Conservation (phyloP, 2,888 invertebrate species). For the Dioctria rufipes region DNA sequence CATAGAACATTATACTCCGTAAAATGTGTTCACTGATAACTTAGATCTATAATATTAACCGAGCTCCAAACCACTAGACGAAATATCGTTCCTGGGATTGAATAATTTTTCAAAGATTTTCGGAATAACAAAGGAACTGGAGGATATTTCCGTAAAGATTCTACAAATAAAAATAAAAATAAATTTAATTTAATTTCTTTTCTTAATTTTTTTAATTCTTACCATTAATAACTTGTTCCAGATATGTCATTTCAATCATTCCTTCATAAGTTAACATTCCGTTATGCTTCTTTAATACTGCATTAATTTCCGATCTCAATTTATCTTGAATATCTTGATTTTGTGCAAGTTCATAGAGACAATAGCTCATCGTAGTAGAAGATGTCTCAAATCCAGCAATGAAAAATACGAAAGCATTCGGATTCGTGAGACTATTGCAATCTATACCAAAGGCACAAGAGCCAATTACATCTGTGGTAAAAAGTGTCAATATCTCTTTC, state of each 20-base stretch:
- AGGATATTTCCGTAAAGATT: slow-evolving; percentile 73
- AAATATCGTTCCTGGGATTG: slow-evolving; percentile 67
- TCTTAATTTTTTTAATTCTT: slow-evolving; percentile 56
- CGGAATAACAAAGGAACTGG: slow-evolving; percentile 72
- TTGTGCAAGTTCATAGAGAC: slow-evolving; percentile 68
- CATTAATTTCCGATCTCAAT: slow-evolving; percentile 4
- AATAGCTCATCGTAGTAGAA: slow-evolving; percentile 69
- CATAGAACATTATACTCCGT: too few species aligned
- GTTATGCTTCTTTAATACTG: slow-evolving; percentile 63
- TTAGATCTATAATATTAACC: too few species aligned
- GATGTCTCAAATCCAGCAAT: slow-evolving; percentile 72
- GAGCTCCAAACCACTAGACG: too few species aligned
- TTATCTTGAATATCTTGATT: slow-evolving; percentile 62
- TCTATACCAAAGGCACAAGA: slow-evolving; percentile 72
- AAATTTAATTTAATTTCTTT: background rate
- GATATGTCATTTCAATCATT: slow-evolving; percentile 69
- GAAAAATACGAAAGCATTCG: slow-evolving; percentile 71
- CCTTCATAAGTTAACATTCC: slow-evolving; percentile 69
- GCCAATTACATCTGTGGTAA: slow-evolving; percentile 73
- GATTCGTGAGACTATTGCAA: slow-evolving; percentile 70
- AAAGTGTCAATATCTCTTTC: slow-evolving; percentile 70
- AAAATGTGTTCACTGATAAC: too few species aligned
- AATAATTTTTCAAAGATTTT: slow-evolving; percentile 71
- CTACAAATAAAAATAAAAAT: slow-evolving; percentile 61
- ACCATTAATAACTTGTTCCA: slow-evolving; percentile 71